These are phyloP conservation scores for Ceramica pisi DNA, from an alignment of 2,888 invertebrate species.

Conservation along the genomic window DNA sequence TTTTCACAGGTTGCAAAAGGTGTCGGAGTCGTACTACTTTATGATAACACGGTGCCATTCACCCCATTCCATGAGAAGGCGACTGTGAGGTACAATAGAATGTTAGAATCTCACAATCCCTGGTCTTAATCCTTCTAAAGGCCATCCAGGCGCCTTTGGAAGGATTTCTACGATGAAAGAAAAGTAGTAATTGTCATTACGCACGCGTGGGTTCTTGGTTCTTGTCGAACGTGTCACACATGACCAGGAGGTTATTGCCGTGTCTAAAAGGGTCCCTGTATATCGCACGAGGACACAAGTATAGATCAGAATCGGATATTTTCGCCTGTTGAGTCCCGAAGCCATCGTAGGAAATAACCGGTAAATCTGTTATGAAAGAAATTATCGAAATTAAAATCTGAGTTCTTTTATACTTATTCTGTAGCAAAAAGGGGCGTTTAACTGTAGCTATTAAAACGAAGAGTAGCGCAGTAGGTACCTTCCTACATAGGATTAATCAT, in stretches of 20 bases:
- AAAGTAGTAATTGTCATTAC: not conserved
- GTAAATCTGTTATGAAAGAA: slow-evolving; percentile 92
- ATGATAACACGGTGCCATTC: no score
- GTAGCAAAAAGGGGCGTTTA: not conserved
- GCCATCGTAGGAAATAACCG: slow-evolving; percentile 98
- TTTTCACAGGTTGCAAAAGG: no score
- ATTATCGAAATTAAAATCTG: not conserved
- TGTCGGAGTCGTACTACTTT: no score
- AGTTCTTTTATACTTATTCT: not conserved
- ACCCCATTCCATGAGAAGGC: no score
- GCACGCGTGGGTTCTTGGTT: slow-evolving; percentile 95
- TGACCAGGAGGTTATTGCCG: slow-evolving; percentile 96
- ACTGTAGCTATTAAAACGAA: not conserved
- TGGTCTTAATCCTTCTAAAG: not conserved
- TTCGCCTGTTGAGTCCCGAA: slow-evolving; percentile 97
- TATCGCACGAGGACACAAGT: slow-evolving; percentile 97
- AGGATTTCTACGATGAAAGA: not conserved
- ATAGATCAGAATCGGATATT: slow-evolving; percentile 97
- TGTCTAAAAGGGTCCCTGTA: slow-evolving; percentile 98
- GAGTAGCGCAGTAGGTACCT: not conserved
- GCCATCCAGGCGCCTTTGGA: not conserved
- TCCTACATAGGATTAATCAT: no score
- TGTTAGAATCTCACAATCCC: not conserved
- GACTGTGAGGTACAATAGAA: no score
- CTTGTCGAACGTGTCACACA: slow-evolving; percentile 97